A percentile compares a stretch with the other conserved stretches of the same genome.
Conservation (phyloP, 2,888 invertebrate genomes). For the Pimpla rufipes region DNA sequence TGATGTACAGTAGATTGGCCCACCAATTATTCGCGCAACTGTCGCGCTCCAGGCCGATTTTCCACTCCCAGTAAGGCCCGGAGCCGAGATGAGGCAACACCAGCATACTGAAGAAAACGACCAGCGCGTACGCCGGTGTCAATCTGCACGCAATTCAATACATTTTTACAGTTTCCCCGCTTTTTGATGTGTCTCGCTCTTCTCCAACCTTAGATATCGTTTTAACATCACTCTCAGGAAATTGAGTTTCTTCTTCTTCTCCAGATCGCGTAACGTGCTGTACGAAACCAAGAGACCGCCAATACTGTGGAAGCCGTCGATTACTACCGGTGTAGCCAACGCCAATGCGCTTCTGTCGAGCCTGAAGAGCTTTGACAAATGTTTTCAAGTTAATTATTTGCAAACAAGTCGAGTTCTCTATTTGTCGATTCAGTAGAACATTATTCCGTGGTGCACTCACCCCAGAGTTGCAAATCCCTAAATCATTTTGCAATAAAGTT, state of each 20-base stretch:
- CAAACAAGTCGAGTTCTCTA: neutral
- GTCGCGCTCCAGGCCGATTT: conserved; percentile 72
- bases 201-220: conserved; percentile 75
- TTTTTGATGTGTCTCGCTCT: neutral
- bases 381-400: conserved; percentile 1
- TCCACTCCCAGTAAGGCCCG: conserved; percentile 78
- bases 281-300: conserved; percentile 77
- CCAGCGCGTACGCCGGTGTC: conserved; percentile 76
- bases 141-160: conserved; percentile 72
- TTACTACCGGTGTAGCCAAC: conserved; percentile 73
- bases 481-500: no score
- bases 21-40: conserved; percentile 78
- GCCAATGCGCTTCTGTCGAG: conserved; percentile 63
- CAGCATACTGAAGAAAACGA: conserved; percentile 76
- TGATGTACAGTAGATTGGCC: conserved; percentile 79
- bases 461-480: no score
- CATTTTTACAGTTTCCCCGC: neutral
- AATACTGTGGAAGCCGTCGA: conserved; percentile 77
- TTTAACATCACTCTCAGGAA: conserved; percentile 69
- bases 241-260: conserved; percentile 73
- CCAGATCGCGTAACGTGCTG: conserved; percentile 73
- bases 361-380: conserved; percentile 62
- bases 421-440: neutral
- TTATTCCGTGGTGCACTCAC: conserved; percentile 62
- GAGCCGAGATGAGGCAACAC: conserved; percentile 76